Evolutionary conservation across 1,140 invertebrate genomes (phyloP), one percentile per base, ranked within the genome.

Genomic region (Bemisia tabaci): DNA sequence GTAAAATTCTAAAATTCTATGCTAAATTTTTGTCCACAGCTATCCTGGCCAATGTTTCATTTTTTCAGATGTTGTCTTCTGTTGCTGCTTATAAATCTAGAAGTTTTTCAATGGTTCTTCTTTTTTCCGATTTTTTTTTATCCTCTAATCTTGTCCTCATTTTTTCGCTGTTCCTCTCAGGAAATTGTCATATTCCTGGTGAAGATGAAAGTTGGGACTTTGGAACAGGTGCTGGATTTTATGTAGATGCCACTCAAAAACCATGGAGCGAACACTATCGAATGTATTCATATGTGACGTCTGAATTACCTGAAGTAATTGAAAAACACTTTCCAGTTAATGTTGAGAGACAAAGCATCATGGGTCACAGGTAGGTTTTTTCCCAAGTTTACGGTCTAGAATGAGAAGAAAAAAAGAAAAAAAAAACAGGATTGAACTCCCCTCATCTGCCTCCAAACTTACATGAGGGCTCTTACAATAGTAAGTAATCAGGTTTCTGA

Each of bases 281-380:
- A 73, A 99, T 99, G 97, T 98, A 88, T 73, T 93, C 90, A 60
- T 99, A 99, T 74, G 79, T 99, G n/a, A 94, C 92, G 11, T 84
- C 86, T 72, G 97, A 99, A 79, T 78, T 98, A 59, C 85, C 89
- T 66, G 80, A 85, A 60, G 66, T 97, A n/a, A 83, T 97, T 26
- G 84, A 84, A 71, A 75, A 79, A 1, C 87, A 91, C 73, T 92
- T 94, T 72, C 84, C 83, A 70, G 78, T 82, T 69, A 73, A 84
- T 27, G 74, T 80, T 22, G 80, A 82, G 2, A 82, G 81, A 71
- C 82, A 87, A 71, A 89, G 89, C 5, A 91, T 95, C 70, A 91
- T 90, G 84, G 92, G 92, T 0, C 92, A 95, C 72, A 91, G 87
- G 87, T 88, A 78, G 70, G 68, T 63, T 22, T 26, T 27, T 21